Evolutionary conservation across 2,113 vertebrate species (phyloP).

Genomic region (Elephantulus edwardii): DNA sequence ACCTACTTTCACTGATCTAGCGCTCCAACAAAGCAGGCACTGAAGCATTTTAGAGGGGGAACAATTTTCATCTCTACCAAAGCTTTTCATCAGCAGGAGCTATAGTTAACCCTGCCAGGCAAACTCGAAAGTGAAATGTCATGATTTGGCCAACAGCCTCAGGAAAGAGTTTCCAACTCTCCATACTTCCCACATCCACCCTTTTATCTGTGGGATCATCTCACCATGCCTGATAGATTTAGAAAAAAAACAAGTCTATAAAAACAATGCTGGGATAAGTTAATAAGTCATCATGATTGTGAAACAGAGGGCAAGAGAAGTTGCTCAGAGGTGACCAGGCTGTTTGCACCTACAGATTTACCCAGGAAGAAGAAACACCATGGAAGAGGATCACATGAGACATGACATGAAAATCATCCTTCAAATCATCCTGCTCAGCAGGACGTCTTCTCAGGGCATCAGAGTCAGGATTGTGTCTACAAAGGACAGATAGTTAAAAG

Average conservation of each 20-base stretch:
- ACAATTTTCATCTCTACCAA: not conserved
- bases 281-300: not conserved
- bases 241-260: not conserved
- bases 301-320: not conserved
- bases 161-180: not conserved
- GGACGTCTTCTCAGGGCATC: no score
- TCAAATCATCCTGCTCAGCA: no score
- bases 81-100: not conserved
- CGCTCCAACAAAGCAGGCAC: not conserved
- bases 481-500: no score
- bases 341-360: not conserved
- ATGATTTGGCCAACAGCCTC: not conserved
- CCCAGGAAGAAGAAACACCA: not conserved
- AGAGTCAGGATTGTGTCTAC: no score
- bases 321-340: not conserved
- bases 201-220: no score
- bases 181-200: no score
- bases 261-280: not conserved
- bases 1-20: slow-evolving; percentile 8
- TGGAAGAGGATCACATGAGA: not conserved
- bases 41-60: not conserved
- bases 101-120: not conserved
- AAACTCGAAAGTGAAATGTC: not conserved
- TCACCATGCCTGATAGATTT: not conserved
- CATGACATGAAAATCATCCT: not conserved